Base-by-base conservation (phyloP, 1,140 invertebrate species). In the Heliothis virescens region DNA sequence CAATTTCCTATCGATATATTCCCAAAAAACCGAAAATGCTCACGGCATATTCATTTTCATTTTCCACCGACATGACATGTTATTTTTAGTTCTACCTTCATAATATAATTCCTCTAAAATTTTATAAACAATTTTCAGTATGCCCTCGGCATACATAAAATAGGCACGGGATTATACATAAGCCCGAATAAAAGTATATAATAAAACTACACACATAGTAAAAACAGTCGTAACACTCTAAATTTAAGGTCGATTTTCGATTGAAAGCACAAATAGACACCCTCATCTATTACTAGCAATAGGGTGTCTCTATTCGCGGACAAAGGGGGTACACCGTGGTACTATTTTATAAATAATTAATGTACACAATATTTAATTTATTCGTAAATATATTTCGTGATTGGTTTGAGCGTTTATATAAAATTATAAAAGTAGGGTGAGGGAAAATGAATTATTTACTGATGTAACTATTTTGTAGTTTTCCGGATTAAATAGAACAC, bases 221-320 rank as follows among this genome's bases (percentile, higher is more conserved):
- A 75, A 29, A 75, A 48, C 3, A 47, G 26, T 50, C 72, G 48
- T 60, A 62, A n/a, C 5, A 1, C 11, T 0, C 0, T 9, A 0
- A 2, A 77, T 77, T 9, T 41, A 65, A 16, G 50, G 62, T 59
- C n/a, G 15, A 69, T 13, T 78, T 78, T 78, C 0, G 41, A 18
- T 53, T 78, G 74, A 0, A n/a, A 5, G 18, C 12, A n/a, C 63
- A 62, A 69, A 81, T 81, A 83, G 74, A 79, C 41, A 59, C 78
- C 63, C 73, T 81, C 63, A 47, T 79, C 79, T 83, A 83, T 82
- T 53, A 71, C 55, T 79, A 63, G 53, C 15, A 71, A 62, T 74
- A 77, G 81, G 80, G 79, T 60, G 74, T 26, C 74, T 83, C 71
- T 83, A 73, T 80, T 78, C 73, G 21, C 53, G 63, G 48, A 15